Conservation (phyloP, 2,888 invertebrate genomes). For the Himalopsyche kuldschensis region DNA sequence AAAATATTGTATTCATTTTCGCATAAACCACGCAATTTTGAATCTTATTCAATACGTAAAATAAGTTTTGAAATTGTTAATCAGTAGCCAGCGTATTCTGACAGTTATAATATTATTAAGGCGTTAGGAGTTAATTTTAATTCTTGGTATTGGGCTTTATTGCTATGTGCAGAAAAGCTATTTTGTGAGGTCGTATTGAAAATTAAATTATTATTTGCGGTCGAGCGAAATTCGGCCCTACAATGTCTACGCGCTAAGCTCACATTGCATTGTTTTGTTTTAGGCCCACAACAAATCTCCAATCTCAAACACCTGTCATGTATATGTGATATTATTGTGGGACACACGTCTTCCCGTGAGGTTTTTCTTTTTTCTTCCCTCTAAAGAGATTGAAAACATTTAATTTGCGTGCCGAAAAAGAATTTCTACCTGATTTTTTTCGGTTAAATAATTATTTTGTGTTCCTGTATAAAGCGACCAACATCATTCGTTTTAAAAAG, state of each 20-base stretch:
- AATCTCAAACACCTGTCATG: slow-evolving; percentile 21
- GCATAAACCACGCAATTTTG: not conserved
- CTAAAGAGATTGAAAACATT: not conserved
- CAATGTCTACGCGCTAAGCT: not conserved
- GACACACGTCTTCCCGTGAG: slow-evolving; percentile 10
- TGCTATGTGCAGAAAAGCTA: not conserved
- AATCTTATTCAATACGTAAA: not conserved
- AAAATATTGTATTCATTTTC: not conserved
- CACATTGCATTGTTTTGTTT: not conserved
- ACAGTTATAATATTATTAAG: not conserved
- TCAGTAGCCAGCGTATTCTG: not conserved
- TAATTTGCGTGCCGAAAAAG: not conserved
- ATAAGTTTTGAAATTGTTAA: not conserved
- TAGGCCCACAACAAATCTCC: slow-evolving; percentile 9
- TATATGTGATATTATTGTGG: slow-evolving; percentile 17
- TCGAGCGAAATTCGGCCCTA: not conserved
- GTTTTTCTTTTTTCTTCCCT: not conserved
- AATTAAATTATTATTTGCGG: not conserved
- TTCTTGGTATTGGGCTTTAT: not conserved
- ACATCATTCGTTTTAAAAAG: too few relatives aligned
- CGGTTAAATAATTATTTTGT: too few relatives aligned
- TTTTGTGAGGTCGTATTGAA: not conserved
- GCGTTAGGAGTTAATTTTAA: not conserved
- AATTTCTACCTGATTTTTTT: too few relatives aligned
- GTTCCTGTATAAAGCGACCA: too few relatives aligned